Evolutionary conservation across 2,113 vertebrate genomes (phyloP), one percentile per base, ranked within the genome.

Genomic region (Poicephalus meyeri): DNA sequence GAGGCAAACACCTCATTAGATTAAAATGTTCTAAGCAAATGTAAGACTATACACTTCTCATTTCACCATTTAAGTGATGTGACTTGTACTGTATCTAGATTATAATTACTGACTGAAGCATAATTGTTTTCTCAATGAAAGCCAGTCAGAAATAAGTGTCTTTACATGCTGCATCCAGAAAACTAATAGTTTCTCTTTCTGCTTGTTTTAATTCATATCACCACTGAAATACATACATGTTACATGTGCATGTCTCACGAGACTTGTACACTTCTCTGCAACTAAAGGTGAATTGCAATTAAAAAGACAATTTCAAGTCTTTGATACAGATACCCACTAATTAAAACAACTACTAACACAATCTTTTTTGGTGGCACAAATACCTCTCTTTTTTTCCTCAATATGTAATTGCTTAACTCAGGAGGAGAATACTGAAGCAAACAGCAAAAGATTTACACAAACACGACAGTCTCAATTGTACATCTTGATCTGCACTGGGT

Each of bases 1-100:
- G 9, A 92, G 41, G 84, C 41, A 83, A 86, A 83, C 33, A 80
- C 24, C 55, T 82, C 86, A 91, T 79, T 70, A 93, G 44, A 89
- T 78, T 94, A 70, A 90, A 96, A 94, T 35, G 53, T 52, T 64
- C 44, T 41, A 71, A 83, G 86, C 58, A 93, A 94, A 95, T 70
- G 65, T 24, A 79, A 91, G 37, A 64, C 33, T 68, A 81, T 60
- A 87, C n/a, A 58, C 42, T 89, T 74, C 52, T 13, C n/a, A 80
- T 81, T 82, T 79, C n/a, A 53, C 71, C 70, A 41, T 58, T 77
- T 79, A 47, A 91, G 56, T 73, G 71, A 69, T 61, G 61, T 74
- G 39, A 39, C 44, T 63, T 72, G 61, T 68, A 49, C 60, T 64
- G 69, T 73, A 61, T 13, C 31, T 52, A 66, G 33, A 91, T 92